Conservation (phyloP, 2,797 vertebrate genomes). For the Rhinella marina region DNA sequence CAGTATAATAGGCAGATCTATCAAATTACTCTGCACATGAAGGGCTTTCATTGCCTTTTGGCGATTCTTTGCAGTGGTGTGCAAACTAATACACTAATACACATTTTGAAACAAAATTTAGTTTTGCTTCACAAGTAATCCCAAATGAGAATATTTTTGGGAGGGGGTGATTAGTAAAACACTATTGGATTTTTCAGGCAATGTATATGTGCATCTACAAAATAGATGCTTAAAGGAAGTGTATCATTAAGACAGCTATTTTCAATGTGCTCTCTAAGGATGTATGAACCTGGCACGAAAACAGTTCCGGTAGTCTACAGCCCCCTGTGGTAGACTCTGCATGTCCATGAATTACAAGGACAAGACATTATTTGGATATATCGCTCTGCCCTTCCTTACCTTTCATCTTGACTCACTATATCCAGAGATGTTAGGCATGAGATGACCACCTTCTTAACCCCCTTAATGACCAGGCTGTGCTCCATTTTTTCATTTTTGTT, state of each 20-base stretch:
- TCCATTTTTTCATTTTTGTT: too few relatives aligned
- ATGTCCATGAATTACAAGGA: neutral
- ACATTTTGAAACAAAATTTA: neutral
- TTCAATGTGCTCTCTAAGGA: too few relatives aligned
- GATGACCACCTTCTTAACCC: too few relatives aligned
- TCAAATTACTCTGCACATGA: conserved; percentile 58
- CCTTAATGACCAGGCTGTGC: too few relatives aligned
- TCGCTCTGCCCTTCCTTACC: too few relatives aligned
- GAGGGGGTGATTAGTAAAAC: neutral
- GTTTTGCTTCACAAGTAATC: neutral
- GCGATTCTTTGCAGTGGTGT: neutral
- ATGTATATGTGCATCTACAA: neutral
- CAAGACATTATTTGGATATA: too few relatives aligned
- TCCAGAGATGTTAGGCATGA: too few relatives aligned
- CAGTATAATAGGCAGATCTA: conserved; percentile 77
- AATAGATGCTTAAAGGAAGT: neutral
- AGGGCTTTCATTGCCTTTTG: conserved; percentile 15
- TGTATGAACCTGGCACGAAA: too few relatives aligned
- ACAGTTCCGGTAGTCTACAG: too few relatives aligned
- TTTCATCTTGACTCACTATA: too few relatives aligned
- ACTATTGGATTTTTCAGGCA: neutral
- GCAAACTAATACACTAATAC: neutral
- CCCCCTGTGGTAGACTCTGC: too few relatives aligned
- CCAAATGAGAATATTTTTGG: neutral
- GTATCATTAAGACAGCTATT: neutral